Evolutionary conservation across 2,888 invertebrate genomes (phyloP).

Genomic region (Drosophila prolongata): DNA sequence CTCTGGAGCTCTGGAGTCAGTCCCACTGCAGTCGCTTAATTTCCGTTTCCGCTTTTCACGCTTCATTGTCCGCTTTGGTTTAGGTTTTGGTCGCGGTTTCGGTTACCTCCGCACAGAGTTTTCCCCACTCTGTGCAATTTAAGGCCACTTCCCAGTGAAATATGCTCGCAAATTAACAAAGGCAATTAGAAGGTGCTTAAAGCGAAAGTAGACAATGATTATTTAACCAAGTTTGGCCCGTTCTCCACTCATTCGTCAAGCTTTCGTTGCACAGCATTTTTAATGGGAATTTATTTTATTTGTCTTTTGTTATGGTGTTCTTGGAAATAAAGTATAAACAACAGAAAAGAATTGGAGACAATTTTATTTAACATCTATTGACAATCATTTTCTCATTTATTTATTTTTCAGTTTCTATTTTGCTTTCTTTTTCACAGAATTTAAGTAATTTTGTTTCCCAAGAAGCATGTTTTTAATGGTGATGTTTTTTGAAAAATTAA

Average conservation of each 20-base stretch:
- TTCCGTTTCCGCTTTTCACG: slow-evolving; percentile 66
- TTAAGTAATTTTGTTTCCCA: too few relatives aligned
- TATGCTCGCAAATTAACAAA: slow-evolving; percentile 64
- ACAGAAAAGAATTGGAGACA: too few relatives aligned
- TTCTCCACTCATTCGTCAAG: slow-evolving; percentile 5
- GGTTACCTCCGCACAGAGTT: slow-evolving; percentile 5
- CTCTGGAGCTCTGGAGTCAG: slow-evolving; percentile 13
- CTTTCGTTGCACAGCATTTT: neutral
- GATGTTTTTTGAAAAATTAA: too few relatives aligned
- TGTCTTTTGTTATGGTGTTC: too few relatives aligned
- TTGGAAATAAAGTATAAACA: too few relatives aligned
- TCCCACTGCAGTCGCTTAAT: slow-evolving; percentile 61
- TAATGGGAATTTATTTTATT: neutral
- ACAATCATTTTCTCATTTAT: too few relatives aligned
- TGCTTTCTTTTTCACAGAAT: too few relatives aligned
- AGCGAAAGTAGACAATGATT: slow-evolving; percentile 48
- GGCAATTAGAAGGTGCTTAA: slow-evolving; percentile 68
- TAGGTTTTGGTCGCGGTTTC: slow-evolving; percentile 17
- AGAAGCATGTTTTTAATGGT: too few relatives aligned
- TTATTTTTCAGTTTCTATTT: too few relatives aligned
- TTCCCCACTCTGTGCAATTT: slow-evolving; percentile 20
- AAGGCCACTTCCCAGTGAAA: slow-evolving; percentile 46
- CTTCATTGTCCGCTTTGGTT: slow-evolving; percentile 59
- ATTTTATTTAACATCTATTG: too few relatives aligned
- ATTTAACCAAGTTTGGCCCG: slow-evolving; percentile 28